These are phyloP conservation scores for Rostratula benghalensis DNA, from an alignment of 2,113 vertebrate species.

Conservation along the genomic window DNA sequence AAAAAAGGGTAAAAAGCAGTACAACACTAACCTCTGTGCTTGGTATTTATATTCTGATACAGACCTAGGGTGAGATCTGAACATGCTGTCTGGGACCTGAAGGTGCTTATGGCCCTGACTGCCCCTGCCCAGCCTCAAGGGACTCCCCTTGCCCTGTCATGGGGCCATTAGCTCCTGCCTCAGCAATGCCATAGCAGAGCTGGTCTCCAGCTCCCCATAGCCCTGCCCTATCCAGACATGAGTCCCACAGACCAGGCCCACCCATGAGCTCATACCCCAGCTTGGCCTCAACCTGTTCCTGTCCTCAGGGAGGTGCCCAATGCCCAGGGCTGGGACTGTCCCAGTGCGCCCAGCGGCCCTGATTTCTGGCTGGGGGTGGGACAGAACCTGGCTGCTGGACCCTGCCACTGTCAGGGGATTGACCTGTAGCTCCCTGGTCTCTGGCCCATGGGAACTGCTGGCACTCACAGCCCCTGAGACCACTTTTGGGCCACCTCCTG, in stretches of 20 bases:
- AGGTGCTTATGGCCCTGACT: background rate
- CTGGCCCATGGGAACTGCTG: background rate
- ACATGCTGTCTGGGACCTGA: background rate
- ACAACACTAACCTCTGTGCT: background rate
- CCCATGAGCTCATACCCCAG: background rate
- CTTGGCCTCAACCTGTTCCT: background rate
- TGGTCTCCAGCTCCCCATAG: background rate
- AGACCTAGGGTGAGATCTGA: background rate
- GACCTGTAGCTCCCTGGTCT: background rate
- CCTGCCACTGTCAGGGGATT: too few species aligned
- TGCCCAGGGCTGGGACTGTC: background rate
- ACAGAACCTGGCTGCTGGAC: too few species aligned
- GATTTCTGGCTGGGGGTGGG: background rate
- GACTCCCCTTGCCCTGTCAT: accelerated
- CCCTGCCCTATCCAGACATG: too few species aligned
- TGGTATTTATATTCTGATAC: background rate
- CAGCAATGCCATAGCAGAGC: accelerated
- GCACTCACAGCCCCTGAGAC: too few species aligned
- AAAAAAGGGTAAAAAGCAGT: background rate
- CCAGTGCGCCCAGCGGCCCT: too few species aligned
- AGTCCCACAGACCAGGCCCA: background rate
- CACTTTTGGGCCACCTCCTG: background rate
- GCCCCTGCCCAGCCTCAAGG: background rate
- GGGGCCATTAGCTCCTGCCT: background rate
- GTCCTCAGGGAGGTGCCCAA: too few species aligned